Base-by-base conservation (phyloP, 2,113 vertebrate genomes). In the Synchiropus splendidus region DNA sequence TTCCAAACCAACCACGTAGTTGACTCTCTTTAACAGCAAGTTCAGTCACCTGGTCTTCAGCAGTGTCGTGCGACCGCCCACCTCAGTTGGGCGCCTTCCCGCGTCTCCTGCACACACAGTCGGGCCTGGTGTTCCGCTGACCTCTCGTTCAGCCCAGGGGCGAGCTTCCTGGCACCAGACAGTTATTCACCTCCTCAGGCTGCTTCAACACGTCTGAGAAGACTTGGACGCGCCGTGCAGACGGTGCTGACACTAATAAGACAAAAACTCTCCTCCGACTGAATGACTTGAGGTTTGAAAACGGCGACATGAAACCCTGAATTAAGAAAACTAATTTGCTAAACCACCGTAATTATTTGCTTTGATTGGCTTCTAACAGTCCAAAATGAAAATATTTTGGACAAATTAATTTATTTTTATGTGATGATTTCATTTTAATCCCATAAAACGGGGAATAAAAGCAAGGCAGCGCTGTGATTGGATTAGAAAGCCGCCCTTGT, bases 91-190 rank as follows among this genome's bases (percentile, higher is more conserved):
- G 21, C 21, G 8, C 8, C 21, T 5, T 27, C 21, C 4, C 21
- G 4, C 8, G 4, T 27, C 4, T 27, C 8, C 21, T 27, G 4
- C 21, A 27, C 44, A 35, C 31, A 36, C 18, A 27, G 30, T 21
- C 21, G 21, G 21, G 21, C 21, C 21, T 27, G 21, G 21, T 27
- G 4, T 27, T 27, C n/a, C n/a, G 34, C 48, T 80, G 78, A 85
- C 82, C 76, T 74, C 79, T 56, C 69, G 65, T 77, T 80, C 82
- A 75, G 74, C 80, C 72, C 71, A 61, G 67, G 77, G 79, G 79
- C 61, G 61, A 85, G 74, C 74, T 79, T 82, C 74, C 62, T 85
- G 82, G 84, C 84, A 86, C 84, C 84, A 85, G 79, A 81, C 83
- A 83, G 79, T 82, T 85, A 84, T 85, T 86, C 51, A 74, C 74